Percentiles rank a stretch among this genome's conserved stretches.
Conservation (phyloP, 1,140 invertebrate genomes). For the Cotesia chilonis region DNA sequence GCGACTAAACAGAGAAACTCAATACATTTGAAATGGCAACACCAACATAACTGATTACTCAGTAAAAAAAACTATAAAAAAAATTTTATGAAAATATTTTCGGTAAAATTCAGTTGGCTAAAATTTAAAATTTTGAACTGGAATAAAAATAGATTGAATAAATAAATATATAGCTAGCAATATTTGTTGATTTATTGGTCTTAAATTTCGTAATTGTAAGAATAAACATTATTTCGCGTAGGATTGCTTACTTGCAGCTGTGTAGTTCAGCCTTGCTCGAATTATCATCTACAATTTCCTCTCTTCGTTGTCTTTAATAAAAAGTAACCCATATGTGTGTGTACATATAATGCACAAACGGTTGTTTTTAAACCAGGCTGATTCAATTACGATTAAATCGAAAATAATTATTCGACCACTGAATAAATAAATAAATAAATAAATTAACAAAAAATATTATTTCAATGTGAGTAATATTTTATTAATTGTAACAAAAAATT, state of each 20-base stretch:
- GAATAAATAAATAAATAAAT: not conserved
- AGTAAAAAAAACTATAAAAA: no score
- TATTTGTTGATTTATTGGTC: not conserved
- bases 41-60: no score
- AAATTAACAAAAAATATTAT: no score
- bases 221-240: constrained; percentile 30
- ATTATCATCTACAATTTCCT: constrained; percentile 10
- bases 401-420: not conserved
- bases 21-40: no score
- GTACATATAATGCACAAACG: not conserved
- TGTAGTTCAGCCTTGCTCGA: constrained; percentile 24
- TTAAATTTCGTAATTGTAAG: constrained; percentile 19
- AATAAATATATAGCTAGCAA: not conserved
- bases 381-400: not conserved
- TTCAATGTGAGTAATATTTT: no score
- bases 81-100: no score
- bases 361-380: not conserved
- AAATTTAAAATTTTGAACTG: not conserved
- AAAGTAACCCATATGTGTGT: not conserved
- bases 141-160: not conserved
- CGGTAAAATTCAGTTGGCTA: no score
- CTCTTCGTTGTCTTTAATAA: constrained; percentile 4
- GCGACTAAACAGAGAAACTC: no score
- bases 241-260: constrained; percentile 14
- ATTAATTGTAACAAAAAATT: no score